These are phyloP conservation scores for Leptinotarsa peninsularis DNA, from an alignment of 2,888 invertebrate genomes.

Conservation along the genomic window DNA sequence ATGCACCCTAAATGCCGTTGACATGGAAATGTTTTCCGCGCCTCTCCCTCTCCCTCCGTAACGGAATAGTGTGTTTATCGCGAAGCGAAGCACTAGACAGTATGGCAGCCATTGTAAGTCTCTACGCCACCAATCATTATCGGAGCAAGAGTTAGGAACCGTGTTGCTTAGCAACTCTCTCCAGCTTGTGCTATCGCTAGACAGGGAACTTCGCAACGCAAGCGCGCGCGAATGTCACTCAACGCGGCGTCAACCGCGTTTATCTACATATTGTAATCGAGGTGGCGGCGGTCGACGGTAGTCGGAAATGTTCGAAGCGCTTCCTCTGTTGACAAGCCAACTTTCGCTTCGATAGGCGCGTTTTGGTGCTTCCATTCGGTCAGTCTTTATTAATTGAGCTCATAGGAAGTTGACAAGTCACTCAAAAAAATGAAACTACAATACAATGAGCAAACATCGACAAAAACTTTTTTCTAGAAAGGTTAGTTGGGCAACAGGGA, in stretches of 20 bases:
- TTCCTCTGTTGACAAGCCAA: constrained; percentile 33
- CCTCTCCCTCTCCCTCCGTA: constrained; percentile 31
- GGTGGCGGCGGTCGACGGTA: background rate
- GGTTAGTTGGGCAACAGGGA: too few relatives aligned
- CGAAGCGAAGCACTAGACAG: constrained; percentile 58
- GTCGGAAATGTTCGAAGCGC: constrained; percentile 14
- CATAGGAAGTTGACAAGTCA: too few relatives aligned
- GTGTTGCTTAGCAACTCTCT: constrained; percentile 65
- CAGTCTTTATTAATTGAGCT: too few relatives aligned
- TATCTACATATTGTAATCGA: constrained; percentile 26
- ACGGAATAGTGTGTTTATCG: constrained; percentile 62
- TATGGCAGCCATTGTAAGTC: constrained; percentile 66
- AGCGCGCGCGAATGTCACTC: constrained; percentile 50
- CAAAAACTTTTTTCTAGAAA: too few relatives aligned
- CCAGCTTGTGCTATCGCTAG: constrained; percentile 34
- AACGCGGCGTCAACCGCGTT: constrained; percentile 29
- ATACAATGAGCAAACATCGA: too few relatives aligned
- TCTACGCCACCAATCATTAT: constrained; percentile 66
- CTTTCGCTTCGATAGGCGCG: too few relatives aligned
- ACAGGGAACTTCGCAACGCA: constrained; percentile 51
- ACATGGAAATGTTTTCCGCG: constrained; percentile 2
- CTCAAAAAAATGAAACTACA: too few relatives aligned
- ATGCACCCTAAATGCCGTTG: background rate
- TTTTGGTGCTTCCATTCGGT: too few relatives aligned
- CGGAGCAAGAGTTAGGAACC: constrained; percentile 65